Conservation (phyloP, 2,888 invertebrate species). For the Herminia tarsipennalis region DNA sequence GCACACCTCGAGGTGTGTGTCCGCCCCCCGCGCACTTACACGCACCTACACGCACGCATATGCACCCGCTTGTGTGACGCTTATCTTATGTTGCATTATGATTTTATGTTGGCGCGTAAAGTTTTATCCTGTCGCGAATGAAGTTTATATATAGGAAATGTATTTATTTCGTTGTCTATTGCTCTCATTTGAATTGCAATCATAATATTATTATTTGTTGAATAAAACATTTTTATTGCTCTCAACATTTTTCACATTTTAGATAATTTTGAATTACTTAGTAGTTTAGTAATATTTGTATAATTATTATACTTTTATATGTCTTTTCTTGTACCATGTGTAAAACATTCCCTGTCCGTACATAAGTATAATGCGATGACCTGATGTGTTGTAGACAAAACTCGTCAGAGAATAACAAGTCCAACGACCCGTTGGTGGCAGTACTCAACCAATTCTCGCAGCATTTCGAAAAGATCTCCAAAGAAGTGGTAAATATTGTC, state of each 20-base stretch:
- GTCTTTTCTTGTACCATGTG: too few species aligned
- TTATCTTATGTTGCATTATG: constrained; percentile 3
- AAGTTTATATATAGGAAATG: too few species aligned
- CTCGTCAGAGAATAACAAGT: constrained; percentile 71
- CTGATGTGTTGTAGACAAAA: constrained; percentile 65
- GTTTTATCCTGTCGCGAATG: neutral
- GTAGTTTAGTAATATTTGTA: too few species aligned
- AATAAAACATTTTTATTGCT: too few species aligned
- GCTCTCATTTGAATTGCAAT: too few species aligned
- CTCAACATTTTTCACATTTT: too few species aligned
- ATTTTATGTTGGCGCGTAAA: neutral
- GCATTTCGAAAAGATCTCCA: constrained; percentile 71
- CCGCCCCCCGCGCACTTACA: neutral
- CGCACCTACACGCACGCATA: neutral
- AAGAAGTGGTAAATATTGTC: constrained; percentile 72
- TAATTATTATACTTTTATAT: too few species aligned
- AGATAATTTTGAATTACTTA: too few species aligned
- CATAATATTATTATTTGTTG: too few species aligned
- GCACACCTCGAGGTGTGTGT: neutral
- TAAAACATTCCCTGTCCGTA: too few species aligned
- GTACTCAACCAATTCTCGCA: constrained; percentile 70
- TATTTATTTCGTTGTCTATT: too few species aligned
- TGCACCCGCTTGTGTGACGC: neutral
- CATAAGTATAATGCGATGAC: neutral
- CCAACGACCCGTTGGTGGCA: constrained; percentile 63